Evolutionary conservation across 2,888 invertebrate species (phyloP), one percentile per base, ranked within the genome.

Genomic region (Muscina levida): DNA sequence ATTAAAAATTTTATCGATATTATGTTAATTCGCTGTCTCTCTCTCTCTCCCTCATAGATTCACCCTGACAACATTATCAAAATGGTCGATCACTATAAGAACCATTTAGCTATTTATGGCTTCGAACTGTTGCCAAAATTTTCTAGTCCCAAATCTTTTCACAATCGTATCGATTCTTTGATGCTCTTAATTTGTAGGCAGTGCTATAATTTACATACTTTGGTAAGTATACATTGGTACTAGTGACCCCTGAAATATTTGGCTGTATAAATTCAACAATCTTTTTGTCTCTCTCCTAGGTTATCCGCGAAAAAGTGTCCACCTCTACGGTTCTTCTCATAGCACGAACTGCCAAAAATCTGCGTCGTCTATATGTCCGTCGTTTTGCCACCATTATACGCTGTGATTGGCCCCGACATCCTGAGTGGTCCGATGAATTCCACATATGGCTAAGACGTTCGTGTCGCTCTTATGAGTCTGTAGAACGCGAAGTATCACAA

Each of bases 251-350:
- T n/a, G 22, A 17, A 37, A 53, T 46, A 3, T 1, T 72, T 73
- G 44, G 11, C 5, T 6, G 59, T 22, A 56, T 11, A 39, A 6
- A 39, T 44, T 42, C 19, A n/a, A n/a, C n/a, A n/a, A n/a, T 31
- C 4, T 65, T 26, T 31, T 13, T 26, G 10, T 19, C 6, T 26
- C 10, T 13, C 11, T 70, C 83, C 19, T 86, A 95, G 95, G 91
- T 94, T 84, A 91, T 95, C 26, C 93, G 95, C 6, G 96, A 96
- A 87, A 92, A 94, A 85, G 92, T 97, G 75, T 96, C 96, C 3
- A 95, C 96, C 1, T 92, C 94, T 0, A 96, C 96, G 0, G 92
- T 95, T 15, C 89, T 96, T 51, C 91, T 96, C 13, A 91, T 96
- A 53, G 95, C 94, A 0, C 92, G 92, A 59, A 93, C 93, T 1